A percentile compares a stretch with the other conserved stretches of the same genome.
Evolutionary conservation across 2,888 invertebrate genomes (phyloP).

Genomic region (Cephonodes hylas): DNA sequence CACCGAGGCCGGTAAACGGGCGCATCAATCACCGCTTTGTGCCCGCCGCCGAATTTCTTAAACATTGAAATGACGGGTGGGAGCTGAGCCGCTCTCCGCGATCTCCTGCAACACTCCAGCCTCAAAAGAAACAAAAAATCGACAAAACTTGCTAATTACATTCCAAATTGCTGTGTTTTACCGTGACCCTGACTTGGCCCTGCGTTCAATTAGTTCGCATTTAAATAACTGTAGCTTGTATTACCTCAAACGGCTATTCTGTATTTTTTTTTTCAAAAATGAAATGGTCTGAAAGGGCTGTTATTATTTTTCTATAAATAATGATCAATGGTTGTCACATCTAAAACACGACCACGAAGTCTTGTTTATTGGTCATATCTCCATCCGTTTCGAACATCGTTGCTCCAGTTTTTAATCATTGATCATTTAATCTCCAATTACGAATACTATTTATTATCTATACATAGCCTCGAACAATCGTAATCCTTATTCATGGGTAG

Average conservation of each 20-base stretch:
- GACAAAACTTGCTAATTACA: constrained; percentile 7
- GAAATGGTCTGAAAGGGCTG: too few species aligned
- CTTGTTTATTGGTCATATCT: too few species aligned
- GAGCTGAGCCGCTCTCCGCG: constrained; percentile 21
- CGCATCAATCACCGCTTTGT: constrained; percentile 79
- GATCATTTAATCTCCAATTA: too few species aligned
- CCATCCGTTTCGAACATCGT: too few species aligned
- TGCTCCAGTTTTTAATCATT: too few species aligned
- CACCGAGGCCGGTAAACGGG: constrained; percentile 77
- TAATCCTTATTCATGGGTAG: too few species aligned
- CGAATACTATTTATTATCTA: too few species aligned
- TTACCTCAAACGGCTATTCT: background rate
- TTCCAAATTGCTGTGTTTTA: constrained; percentile 8
- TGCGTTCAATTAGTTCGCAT: background rate
- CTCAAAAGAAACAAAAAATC: background rate
- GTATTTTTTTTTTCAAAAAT: too few species aligned
- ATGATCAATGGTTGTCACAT: too few species aligned
- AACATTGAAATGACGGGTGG: constrained; percentile 73
- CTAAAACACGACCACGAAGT: too few species aligned
- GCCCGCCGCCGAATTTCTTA: constrained; percentile 72
- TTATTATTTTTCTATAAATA: too few species aligned
- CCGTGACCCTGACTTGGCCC: background rate
- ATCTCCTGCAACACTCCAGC: constrained; percentile 22
- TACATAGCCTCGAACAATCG: too few species aligned
- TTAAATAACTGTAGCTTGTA: background rate